These are phyloP conservation scores for Sesamia nonagrioides DNA, from an alignment of 1,140 invertebrate species.

Conservation along the genomic window DNA sequence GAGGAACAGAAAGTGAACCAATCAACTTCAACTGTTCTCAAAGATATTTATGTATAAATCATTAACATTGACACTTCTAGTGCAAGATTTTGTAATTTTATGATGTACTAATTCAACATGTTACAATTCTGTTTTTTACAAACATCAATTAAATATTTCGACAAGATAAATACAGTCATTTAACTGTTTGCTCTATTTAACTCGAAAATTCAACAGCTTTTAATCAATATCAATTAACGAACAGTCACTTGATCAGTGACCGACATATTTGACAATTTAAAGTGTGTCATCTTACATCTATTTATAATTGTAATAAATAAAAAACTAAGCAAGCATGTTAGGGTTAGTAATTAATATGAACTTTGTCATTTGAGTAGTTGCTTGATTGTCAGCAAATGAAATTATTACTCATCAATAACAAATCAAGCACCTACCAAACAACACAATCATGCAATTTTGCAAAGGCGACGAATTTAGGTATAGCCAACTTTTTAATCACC, in stretches of 20 bases:
- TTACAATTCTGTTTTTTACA: background rate
- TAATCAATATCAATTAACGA: constrained; percentile 55
- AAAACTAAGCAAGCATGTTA: constrained; percentile 30
- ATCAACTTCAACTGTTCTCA: constrained; percentile 68
- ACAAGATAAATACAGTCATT: constrained; percentile 14
- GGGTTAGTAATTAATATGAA: constrained; percentile 12
- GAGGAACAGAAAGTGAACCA: constrained; percentile 83
- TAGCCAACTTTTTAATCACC: constrained; percentile 6
- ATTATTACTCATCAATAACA: background rate
- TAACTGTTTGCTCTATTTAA: constrained; percentile 25
- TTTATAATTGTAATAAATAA: constrained; percentile 1
- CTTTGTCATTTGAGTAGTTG: constrained; percentile 13
- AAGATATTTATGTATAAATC: background rate
- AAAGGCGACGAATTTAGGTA: constrained; percentile 11
- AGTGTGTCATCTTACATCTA: constrained; percentile 27
- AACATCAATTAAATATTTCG: background rate
- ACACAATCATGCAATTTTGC: constrained; percentile 26
- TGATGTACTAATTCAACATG: background rate
- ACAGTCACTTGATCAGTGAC: constrained; percentile 47
- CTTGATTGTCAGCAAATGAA: background rate
- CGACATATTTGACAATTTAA: constrained; percentile 58
- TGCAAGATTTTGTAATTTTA: background rate
- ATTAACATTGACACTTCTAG: background rate
- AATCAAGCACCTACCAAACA: constrained; percentile 34
- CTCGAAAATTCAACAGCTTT: constrained; percentile 42